Evolutionary conservation across 2,888 invertebrate genomes (phyloP).

Genomic region (Drymonia ruficornis): DNA sequence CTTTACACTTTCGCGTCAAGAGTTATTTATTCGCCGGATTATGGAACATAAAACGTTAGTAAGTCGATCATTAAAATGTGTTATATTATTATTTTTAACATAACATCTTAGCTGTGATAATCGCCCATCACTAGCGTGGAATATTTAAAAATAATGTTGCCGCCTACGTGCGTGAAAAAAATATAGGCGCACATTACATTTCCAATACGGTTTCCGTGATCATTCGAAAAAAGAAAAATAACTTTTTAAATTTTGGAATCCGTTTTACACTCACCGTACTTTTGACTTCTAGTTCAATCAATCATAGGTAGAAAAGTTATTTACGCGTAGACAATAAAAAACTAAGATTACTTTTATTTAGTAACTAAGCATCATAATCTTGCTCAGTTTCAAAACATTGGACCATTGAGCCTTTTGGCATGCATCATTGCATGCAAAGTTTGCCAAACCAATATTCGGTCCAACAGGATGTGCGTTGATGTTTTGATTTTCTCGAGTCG

Average conservation of each 20-base stretch:
- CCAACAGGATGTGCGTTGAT: neutral
- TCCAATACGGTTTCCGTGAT: neutral
- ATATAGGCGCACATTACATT: neutral
- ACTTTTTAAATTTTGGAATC: neutral
- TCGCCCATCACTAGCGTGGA: conserved; percentile 32
- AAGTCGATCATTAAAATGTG: conserved; percentile 36
- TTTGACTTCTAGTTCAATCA: no score
- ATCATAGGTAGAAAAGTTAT: no score
- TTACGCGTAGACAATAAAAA: no score
- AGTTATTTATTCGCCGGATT: conserved; percentile 19
- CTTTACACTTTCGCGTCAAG: conserved; percentile 13
- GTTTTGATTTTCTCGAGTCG: neutral
- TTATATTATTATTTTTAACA: conserved; percentile 28
- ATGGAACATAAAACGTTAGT: conserved; percentile 27
- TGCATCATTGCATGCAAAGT: neutral
- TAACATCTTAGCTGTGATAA: conserved; percentile 36
- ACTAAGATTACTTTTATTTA: neutral
- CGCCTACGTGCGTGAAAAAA: conserved; percentile 31
- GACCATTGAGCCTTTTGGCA: neutral
- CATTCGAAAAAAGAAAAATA: neutral
- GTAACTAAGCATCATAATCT: no score
- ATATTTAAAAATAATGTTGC: conserved; percentile 30
- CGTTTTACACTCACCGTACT: neutral
- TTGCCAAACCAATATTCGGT: neutral
- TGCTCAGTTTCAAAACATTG: neutral